Evolutionary conservation across 2,888 invertebrate species (phyloP).

Genomic region (Habroteleia sp.): DNA sequence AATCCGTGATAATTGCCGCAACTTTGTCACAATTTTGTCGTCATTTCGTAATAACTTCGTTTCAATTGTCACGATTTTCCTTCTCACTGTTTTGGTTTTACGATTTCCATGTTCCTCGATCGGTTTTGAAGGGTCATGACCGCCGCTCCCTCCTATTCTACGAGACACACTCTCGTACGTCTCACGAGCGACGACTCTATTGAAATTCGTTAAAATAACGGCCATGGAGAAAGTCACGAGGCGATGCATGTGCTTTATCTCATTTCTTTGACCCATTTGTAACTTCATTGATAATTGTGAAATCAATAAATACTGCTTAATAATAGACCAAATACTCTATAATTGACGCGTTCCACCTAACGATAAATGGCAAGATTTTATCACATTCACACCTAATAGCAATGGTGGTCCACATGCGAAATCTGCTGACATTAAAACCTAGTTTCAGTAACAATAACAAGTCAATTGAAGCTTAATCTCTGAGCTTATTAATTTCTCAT

Average conservation of each 20-base stretch:
- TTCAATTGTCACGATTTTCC: no score
- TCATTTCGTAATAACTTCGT: no score
- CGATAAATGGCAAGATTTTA: conserved; percentile 19
- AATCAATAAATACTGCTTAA: conserved; percentile 31
- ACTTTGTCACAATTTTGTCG: no score
- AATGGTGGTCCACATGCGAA: conserved; percentile 12
- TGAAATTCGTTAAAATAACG: conserved; percentile 19
- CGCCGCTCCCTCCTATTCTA: no score
- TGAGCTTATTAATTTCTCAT: no score
- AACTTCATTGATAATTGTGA: conserved; percentile 52
- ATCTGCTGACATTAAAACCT: conserved; percentile 20
- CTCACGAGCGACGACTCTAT: not conserved
- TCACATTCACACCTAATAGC: conserved; percentile 20
- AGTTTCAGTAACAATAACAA: conserved; percentile 7
- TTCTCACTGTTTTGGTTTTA: no score
- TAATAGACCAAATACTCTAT: conserved; percentile 38
- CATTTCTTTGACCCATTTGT: conserved; percentile 67
- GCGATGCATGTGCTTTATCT: conserved; percentile 61
- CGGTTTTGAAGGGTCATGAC: no score
- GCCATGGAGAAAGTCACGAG: conserved; percentile 37
- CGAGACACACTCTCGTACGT: no score
- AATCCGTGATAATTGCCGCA: no score
- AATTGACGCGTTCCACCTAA: conserved; percentile 9
- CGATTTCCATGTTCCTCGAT: no score
- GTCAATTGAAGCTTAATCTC: no score